Base-by-base conservation (phyloP, 2,797 vertebrate genomes). In the Poeciliopsis turneri region DNA sequence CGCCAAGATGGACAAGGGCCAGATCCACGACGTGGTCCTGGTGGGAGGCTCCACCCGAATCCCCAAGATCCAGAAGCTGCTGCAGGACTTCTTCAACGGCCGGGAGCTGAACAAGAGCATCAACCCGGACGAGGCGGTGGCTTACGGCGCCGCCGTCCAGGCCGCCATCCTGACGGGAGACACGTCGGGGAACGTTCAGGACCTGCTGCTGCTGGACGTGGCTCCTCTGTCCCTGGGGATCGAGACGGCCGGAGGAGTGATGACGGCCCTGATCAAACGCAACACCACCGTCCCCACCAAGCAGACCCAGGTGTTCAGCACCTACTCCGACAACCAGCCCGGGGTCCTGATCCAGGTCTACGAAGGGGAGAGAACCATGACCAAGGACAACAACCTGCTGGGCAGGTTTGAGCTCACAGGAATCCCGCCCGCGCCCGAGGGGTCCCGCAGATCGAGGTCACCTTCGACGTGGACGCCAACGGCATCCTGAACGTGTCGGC, bases 51-150 rank as follows among this genome's bases (percentile, higher is more conserved):
- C 88, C 71, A 91, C 89, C 33, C 76, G 90, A 72, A 91, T 92
- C 75, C 91, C 87, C 33, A 91, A 86, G 79, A 86, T 92, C 77
- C 90, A 92, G 86, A 90, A 90, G 55, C 84, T 92, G 68, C 86
- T 90, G 86, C 89, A 89, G 77, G 89, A 88, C 72, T 90, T 89
- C 72, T 91, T 92, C 79, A 91, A 87, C 0, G 87, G 90, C 76
- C 84, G 77, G 33, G 86, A 88, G 74, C 83, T 92, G 83, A 92
- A 90, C 82, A 92, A 90, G 85, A 90, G 82, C 81, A 90, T 92
- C 87, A 92, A 92, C 78, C 91, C 91, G 18, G 90, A 92, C 1
- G 89, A 92, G 84, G 91, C 91, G 23, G 91, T 92, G 84, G 91
- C 91, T 16, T 91, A 92, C 41, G 90, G 91, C 16, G 90, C 90